phyloP scores from a whole-genome alignment of 2,113 vertebrate genomes.

The Vulpes ferrilata region DNA sequence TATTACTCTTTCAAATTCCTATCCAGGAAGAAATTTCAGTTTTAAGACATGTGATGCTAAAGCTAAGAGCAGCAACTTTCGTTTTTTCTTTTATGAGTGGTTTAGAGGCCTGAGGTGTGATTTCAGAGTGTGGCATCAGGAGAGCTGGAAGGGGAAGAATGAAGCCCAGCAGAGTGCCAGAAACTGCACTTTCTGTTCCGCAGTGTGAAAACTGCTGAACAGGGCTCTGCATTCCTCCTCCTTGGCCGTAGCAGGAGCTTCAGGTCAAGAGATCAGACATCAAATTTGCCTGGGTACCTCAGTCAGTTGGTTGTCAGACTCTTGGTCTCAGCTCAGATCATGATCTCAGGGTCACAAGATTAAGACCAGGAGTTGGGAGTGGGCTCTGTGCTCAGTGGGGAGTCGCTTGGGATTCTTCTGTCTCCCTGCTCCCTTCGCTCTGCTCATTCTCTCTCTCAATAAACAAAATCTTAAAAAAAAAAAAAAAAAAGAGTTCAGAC shows the following conservation, averaged over 20 bases:
- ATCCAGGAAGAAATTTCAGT: constrained; percentile 19
- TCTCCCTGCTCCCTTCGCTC: neutral
- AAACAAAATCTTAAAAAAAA: neutral
- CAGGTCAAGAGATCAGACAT: constrained; percentile 35
- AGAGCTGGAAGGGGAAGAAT: neutral
- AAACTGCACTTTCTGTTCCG: neutral
- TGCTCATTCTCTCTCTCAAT: neutral
- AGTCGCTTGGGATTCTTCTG: neutral
- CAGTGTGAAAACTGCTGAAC: neutral
- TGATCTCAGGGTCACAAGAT: neutral
- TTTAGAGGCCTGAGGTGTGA: neutral
- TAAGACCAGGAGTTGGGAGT: neutral
- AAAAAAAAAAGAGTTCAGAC: constrained; percentile 23
- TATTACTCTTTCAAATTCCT: constrained; percentile 25
- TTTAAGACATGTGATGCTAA: constrained; percentile 21
- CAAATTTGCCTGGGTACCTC: neutral
- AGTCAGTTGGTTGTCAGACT: neutral
- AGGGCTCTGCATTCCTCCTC: neutral
- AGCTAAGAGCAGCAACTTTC: constrained; percentile 56
- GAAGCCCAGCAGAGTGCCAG: accelerated
- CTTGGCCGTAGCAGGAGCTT: neutral
- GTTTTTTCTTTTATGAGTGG: neutral
- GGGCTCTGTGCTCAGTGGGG: neutral
- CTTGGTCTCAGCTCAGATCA: neutral
- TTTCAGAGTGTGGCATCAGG: neutral